Evolutionary conservation across 2,888 invertebrate species (phyloP).

Genomic region (Dolichopus griseipennis): DNA sequence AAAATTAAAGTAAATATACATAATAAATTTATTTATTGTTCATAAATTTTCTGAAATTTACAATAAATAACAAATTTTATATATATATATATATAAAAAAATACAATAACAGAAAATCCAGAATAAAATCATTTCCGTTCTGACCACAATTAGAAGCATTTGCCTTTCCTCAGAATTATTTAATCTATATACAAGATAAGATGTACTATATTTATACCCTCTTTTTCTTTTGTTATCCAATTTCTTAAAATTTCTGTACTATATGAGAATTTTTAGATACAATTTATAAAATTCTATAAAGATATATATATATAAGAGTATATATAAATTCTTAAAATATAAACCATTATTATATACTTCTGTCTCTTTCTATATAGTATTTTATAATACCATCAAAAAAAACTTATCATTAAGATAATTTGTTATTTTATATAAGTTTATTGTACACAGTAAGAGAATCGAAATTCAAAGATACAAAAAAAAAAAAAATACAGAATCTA

Average conservation of each 20-base stretch:
- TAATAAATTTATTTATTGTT: too few species aligned
- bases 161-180: background rate
- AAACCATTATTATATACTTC: background rate
- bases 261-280: too few species aligned
- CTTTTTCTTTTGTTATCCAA: background rate
- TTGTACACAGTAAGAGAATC: background rate
- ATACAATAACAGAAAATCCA: too few species aligned
- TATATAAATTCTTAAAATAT: too few species aligned
- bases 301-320: too few species aligned
- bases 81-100: too few species aligned
- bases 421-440: background rate
- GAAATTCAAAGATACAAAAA: too few species aligned
- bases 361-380: background rate
- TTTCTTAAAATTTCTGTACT: background rate
- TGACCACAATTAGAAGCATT: constrained; percentile 4
- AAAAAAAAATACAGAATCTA: background rate
- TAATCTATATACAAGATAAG: background rate
- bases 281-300: too few species aligned
- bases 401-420: background rate
- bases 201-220: background rate
- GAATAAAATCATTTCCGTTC: background rate
- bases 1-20: too few species aligned
- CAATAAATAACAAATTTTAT: too few species aligned
- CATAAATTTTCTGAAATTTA: too few species aligned
- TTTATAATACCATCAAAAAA: background rate